Conservation (phyloP, 2,888 invertebrate species). For the Lycophotia porphyrea region DNA sequence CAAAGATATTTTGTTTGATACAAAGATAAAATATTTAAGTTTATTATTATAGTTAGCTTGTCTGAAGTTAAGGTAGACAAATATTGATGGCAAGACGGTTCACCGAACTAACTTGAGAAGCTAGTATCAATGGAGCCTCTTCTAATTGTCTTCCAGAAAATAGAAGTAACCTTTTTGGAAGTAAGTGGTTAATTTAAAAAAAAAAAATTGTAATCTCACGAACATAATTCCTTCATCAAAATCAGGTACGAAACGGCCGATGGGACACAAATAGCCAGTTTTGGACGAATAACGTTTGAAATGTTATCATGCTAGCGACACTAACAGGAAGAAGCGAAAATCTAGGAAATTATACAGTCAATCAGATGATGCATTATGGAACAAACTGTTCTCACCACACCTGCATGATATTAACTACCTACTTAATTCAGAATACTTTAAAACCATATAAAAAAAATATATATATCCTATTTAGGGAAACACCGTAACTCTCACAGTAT, state of each 20-base stretch:
- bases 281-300: not conserved
- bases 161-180: not conserved
- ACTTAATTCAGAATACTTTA: not conserved
- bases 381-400: not conserved
- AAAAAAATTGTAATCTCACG: too few species aligned
- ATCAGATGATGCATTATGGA: not conserved
- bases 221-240: too few species aligned
- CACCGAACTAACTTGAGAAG: not conserved
- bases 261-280: too few species aligned
- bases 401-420: not conserved
- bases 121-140: not conserved
- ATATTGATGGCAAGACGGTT: not conserved
- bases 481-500: slow-evolving; percentile 18
- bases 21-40: too few species aligned
- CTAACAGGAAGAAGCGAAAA: not conserved
- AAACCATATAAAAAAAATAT: too few species aligned
- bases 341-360: not conserved
- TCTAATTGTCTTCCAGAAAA: not conserved
- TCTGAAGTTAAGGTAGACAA: not conserved
- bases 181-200: too few species aligned
- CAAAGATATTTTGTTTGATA: not conserved
- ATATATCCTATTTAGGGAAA: not conserved
- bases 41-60: too few species aligned
- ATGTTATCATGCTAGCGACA: not conserved
- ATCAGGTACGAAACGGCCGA: too few species aligned